Conservation (phyloP, 1,140 invertebrate species). For the Dinothrombium tinctorium region DNA sequence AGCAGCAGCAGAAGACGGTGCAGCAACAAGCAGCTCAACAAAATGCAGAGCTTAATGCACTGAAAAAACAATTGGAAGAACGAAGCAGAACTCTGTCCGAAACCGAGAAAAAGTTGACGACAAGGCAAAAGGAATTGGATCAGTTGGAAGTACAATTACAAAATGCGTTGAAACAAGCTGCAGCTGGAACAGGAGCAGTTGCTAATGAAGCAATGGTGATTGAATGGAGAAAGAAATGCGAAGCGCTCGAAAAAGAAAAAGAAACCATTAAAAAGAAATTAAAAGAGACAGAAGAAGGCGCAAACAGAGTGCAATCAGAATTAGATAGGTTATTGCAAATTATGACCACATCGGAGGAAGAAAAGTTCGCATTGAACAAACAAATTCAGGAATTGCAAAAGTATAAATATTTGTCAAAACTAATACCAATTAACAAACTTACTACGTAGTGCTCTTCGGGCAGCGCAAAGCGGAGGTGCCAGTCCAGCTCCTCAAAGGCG, state of each 20-base stretch:
- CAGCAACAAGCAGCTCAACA: slow-evolving; percentile 16
- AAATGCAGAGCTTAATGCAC: slow-evolving; percentile 34
- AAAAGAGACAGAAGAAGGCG: slow-evolving; percentile 6
- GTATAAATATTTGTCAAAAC: no score
- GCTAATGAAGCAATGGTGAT: slow-evolving; percentile 20
- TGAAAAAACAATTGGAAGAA: slow-evolving; percentile 29
- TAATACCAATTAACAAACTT: no score
- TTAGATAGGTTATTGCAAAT: slow-evolving; percentile 69
- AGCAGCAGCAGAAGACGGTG: slow-evolving; percentile 7
- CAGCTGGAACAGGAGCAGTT: no score
- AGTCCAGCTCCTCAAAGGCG: no score
- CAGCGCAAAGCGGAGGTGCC: no score
- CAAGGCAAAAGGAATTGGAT: slow-evolving; percentile 68
- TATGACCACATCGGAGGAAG: slow-evolving; percentile 82
- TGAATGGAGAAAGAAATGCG: slow-evolving; percentile 32
- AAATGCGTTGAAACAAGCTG: slow-evolving; percentile 11
- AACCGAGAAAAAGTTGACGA: slow-evolving; percentile 50
- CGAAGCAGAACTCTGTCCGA: slow-evolving; percentile 40
- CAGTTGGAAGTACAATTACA: slow-evolving; percentile 37
- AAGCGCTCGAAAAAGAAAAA: slow-evolving; percentile 39
- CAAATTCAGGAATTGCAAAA: slow-evolving; percentile 83
- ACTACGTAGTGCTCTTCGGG: no score
- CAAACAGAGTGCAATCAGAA: slow-evolving; percentile 14
- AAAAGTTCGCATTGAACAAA: slow-evolving; percentile 80
- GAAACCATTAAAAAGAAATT: slow-evolving; percentile 4